These are phyloP conservation scores for Gallirallus australis DNA, from an alignment of 2,797 vertebrate species.

Conservation along the genomic window DNA sequence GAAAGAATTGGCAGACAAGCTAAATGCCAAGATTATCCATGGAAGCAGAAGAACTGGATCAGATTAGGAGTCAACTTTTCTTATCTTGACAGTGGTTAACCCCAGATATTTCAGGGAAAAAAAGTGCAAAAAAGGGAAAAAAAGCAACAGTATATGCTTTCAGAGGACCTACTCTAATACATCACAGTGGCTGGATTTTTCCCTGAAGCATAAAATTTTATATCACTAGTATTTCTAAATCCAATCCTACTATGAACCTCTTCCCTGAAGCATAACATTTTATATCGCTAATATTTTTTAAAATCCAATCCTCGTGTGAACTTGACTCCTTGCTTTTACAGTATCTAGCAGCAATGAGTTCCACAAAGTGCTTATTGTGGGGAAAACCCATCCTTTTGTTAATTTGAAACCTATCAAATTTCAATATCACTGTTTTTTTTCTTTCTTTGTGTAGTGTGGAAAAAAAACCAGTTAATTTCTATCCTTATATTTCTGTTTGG, in stretches of 20 bases:
- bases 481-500: neutral
- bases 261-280: neutral
- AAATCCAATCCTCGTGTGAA: neutral
- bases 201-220: neutral
- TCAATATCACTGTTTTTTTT: neutral
- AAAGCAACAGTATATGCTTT: neutral
- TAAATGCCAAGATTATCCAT: constrained; percentile 43
- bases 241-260: neutral
- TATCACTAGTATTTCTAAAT: neutral
- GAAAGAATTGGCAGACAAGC: constrained; percentile 51
- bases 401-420: neutral
- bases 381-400: neutral
- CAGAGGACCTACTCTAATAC: neutral
- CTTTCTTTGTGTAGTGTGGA: neutral
- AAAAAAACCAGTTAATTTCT: neutral
- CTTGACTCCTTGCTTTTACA: neutral
- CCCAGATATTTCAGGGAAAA: neutral
- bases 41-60: constrained; percentile 16
- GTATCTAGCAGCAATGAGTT: neutral
- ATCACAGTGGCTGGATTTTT: neutral
- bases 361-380: neutral
- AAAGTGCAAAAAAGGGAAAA: neutral
- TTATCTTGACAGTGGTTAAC: constrained; percentile 31
- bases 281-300: neutral
- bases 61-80: constrained; percentile 30